Evolutionary conservation across 2,797 vertebrate species (phyloP).

Genomic region (Acanthurus leucopareius): DNA sequence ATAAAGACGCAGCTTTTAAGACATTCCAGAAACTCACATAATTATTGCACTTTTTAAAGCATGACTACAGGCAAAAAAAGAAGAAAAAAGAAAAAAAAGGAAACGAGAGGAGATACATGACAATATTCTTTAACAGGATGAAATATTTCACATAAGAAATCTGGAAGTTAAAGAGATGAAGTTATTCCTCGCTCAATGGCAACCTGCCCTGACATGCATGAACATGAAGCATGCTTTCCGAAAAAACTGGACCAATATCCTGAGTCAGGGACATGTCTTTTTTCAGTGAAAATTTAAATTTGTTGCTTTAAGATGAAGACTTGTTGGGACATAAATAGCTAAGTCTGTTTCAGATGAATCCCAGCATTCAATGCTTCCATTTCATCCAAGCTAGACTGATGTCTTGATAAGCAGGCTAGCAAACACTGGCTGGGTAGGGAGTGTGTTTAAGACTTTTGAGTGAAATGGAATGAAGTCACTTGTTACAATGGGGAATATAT

Average conservation of each 20-base stretch:
- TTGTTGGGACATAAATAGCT: not conserved
- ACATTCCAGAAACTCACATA: conserved; percentile 14
- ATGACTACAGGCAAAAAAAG: not conserved
- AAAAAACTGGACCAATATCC: conserved; percentile 12
- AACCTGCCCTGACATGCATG: not conserved
- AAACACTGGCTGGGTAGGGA: too few relatives aligned
- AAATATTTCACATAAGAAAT: conserved; percentile 6
- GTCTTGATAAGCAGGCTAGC: too few relatives aligned
- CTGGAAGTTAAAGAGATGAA: not conserved
- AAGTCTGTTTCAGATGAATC: not conserved
- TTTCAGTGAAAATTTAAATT: not conserved
- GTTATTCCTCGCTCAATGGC: not conserved
- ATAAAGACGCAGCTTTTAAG: conserved; percentile 21
- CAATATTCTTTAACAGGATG: not conserved
- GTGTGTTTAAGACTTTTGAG: too few relatives aligned
- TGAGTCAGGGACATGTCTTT: not conserved
- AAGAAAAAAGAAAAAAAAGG: not conserved
- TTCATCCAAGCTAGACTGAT: too few relatives aligned
- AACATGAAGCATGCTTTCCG: too few relatives aligned
- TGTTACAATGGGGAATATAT: not conserved
- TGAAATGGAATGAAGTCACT: not conserved
- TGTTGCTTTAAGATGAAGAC: not conserved
- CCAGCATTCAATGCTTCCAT: too few relatives aligned
- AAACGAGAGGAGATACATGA: not conserved
- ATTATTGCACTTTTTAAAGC: conserved; percentile 69